phyloP scores from a whole-genome alignment of 2,888 invertebrate species.

The Platycheirus rosarum region DNA sequence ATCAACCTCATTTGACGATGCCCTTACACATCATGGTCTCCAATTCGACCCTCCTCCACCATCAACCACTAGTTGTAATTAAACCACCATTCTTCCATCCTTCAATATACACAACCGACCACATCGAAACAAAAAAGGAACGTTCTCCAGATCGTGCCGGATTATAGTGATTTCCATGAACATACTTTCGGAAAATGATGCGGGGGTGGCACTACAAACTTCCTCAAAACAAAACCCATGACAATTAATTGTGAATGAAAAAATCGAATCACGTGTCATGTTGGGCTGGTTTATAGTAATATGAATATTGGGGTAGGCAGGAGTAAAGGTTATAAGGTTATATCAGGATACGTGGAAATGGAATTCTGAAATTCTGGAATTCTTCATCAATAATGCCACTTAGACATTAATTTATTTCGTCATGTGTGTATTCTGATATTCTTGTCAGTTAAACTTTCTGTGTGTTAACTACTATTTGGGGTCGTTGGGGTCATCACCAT shows the following conservation, averaged over 20 bases:
- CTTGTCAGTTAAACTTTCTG: conserved; percentile 16
- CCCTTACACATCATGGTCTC: neutral
- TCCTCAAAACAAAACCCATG: conserved; percentile 23
- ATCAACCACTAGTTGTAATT: conserved; percentile 51
- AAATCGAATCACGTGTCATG: conserved; percentile 69
- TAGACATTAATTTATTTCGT: conserved; percentile 33
- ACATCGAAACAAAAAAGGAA: conserved; percentile 34
- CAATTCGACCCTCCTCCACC: neutral
- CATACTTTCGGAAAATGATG: conserved; percentile 15
- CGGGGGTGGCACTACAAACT: neutral
- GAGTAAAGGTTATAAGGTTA: too few species aligned
- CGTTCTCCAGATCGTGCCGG: conserved; percentile 21
- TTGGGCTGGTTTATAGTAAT: conserved; percentile 28
- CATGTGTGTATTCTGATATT: too few species aligned
- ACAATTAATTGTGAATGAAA: conserved; percentile 66
- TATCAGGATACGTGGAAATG: conserved; percentile 3
- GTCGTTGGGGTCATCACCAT: neutral
- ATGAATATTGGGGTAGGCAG: neutral
- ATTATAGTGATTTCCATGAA: conserved; percentile 59
- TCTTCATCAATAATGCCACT: conserved; percentile 46
- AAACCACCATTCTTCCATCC: neutral
- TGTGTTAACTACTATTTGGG: neutral
- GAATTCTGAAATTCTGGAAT: conserved; percentile 27
- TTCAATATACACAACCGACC: conserved; percentile 13
- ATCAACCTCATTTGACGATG: conserved; percentile 35